These are phyloP conservation scores for Rhincodon typus DNA, from an alignment of 2,797 vertebrate genomes.

Conservation along the genomic window DNA sequence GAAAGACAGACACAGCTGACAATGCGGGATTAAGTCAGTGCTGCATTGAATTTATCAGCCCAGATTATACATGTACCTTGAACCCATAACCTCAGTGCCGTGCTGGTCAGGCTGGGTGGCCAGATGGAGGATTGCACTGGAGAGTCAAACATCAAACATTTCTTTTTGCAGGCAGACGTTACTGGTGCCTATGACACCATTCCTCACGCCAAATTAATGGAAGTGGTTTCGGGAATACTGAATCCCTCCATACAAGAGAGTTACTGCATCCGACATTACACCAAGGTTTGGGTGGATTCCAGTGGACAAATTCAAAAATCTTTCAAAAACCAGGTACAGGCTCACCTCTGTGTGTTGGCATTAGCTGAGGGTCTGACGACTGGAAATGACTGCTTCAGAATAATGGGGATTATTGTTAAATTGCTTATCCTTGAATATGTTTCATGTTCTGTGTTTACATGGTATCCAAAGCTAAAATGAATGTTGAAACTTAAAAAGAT, in stretches of 20 bases:
- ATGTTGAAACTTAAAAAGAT: neutral
- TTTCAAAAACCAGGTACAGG: constrained; percentile 63
- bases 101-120: neutral
- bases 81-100: neutral
- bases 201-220: constrained; percentile 73
- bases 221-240: constrained; percentile 66
- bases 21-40: neutral
- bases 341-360: neutral
- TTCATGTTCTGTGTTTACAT: neutral
- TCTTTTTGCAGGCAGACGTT: constrained; percentile 69
- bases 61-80: neutral
- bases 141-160: neutral
- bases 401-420: neutral
- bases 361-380: neutral
- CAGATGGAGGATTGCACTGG: neutral
- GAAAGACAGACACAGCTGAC: neutral
- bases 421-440: neutral
- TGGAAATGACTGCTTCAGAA: neutral
- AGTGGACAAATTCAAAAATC: constrained; percentile 60
- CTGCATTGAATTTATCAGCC: neutral
- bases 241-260: constrained; percentile 53
- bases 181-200: constrained; percentile 80
- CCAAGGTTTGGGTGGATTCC: constrained; percentile 61
- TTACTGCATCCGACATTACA: constrained; percentile 70
- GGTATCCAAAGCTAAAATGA: no score